Base-by-base conservation (phyloP, 2,797 vertebrate genomes). In the Crax fasciolata region DNA sequence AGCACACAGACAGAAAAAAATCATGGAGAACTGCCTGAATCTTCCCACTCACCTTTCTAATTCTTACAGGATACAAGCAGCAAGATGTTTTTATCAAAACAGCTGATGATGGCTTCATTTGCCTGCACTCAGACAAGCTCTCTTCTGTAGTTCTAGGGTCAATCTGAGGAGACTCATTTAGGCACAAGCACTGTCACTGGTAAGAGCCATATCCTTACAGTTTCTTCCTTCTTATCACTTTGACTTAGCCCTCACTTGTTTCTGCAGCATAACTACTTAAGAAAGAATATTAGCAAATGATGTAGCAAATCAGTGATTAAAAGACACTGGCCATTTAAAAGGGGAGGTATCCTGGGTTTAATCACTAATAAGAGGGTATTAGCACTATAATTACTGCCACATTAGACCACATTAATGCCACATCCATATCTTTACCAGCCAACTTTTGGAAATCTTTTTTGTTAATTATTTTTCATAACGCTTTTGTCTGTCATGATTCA, bases 251-350 rank as follows among this genome's bases (percentile, higher is more conserved):
- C 24, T 75, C 81, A 48, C 68, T 91, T 68, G 28, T 72, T 92
- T 77, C 72, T 75, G 51, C 66, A 81, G 58, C n/a, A 23, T n/a
- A 77, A 78, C 58, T 78, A 32, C 87, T 95, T 74, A 89, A 93
- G 39, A n/a, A 61, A 87, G 61, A 85, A 8, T 87, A 93, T 85
- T 89, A 94, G 62, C 43, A 84, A 96, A 94, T 71, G 67, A 82
- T 71, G 49, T 58, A 94, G 78, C 63, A 84, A 87, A 90, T 55
- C 49, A 71, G 55, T 61, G 86, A 93, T 89, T 89, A 95, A 90
- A 90, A 95, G 78, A 67, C 52, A 79, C 52, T 80, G 84, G 65
- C 76, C 77, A 84, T 93, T 92, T 89, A 93, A 89, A 92, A 0
- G 0, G 89, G 72, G 38, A 89, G 46, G 54, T 41, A 85, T 83